Conservation (phyloP, 2,797 vertebrate genomes). For the Anniella stebbinsi region DNA sequence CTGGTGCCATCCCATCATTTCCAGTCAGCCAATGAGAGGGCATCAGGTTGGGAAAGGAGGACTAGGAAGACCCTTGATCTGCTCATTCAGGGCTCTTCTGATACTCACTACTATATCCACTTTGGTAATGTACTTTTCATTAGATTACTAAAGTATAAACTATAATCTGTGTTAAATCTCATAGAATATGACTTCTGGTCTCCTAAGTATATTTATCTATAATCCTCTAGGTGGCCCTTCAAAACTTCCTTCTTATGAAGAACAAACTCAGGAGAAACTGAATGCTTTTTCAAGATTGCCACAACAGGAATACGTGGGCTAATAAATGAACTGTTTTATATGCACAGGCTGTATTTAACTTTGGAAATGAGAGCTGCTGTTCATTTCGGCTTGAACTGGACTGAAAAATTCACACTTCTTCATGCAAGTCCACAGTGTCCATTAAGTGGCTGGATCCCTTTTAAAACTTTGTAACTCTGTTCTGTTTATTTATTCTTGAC, state of each 20-base stretch:
- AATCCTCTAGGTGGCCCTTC: conserved; percentile 70
- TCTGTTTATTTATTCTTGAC: conserved; percentile 73
- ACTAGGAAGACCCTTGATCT: not conserved
- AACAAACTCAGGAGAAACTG: conserved; percentile 67
- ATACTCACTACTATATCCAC: not conserved
- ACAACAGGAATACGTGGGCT: conserved; percentile 75
- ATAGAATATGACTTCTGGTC: conserved; percentile 38
- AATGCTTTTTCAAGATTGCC: conserved; percentile 77
- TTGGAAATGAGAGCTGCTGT: conserved; percentile 77
- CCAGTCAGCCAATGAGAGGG: too few species aligned
- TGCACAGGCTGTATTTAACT: conserved; percentile 79
- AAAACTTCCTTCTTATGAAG: conserved; percentile 70
- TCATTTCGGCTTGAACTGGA: conserved; percentile 77
- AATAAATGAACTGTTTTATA: conserved; percentile 79
- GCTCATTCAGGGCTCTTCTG: conserved; percentile 4
- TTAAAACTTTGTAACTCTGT: conserved; percentile 72
- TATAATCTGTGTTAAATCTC: conserved; percentile 59
- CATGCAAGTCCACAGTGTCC: conserved; percentile 76
- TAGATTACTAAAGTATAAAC: conserved; percentile 61
- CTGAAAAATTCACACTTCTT: conserved; percentile 81
- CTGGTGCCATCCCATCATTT: too few species aligned
- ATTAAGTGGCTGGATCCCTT: conserved; percentile 76
- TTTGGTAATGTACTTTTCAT: conserved; percentile 32
- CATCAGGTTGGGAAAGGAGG: too few species aligned
- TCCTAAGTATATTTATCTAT: conserved; percentile 57